A percentile compares a stretch with the other conserved stretches of the same genome.
Conservation (phyloP, 2,888 invertebrate species). For the Netelia inedita region DNA sequence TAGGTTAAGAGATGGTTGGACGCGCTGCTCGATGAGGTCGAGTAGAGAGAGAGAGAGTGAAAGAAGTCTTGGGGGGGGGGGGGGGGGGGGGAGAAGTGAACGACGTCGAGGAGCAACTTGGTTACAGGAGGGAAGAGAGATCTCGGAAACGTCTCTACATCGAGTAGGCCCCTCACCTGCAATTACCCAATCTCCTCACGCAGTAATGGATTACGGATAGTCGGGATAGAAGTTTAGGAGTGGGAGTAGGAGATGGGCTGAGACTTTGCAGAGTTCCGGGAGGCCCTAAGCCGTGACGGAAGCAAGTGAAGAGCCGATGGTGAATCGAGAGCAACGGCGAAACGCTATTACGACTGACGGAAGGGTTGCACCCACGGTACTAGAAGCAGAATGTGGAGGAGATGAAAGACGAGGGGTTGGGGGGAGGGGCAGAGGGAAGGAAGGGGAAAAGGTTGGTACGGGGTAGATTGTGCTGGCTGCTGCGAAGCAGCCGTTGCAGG, state of each 20-base stretch:
- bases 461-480: constrained; percentile 61
- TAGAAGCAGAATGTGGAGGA: constrained; percentile 31
- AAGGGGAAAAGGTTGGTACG: constrained; percentile 32
- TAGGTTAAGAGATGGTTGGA: constrained; percentile 63
- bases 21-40: constrained; percentile 61
- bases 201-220: constrained; percentile 82
- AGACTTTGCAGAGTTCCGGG: constrained; percentile 34
- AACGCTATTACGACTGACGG: constrained; percentile 55
- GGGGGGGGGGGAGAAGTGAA: constrained; percentile 64
- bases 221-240: constrained; percentile 40
- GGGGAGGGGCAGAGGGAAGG: neutral
- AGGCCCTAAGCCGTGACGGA: constrained; percentile 41
- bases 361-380: constrained; percentile 42
- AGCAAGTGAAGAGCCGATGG: constrained; percentile 41
- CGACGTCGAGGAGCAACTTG: constrained; percentile 69
- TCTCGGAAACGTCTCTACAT: constrained; percentile 78
- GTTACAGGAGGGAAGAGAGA: constrained; percentile 50
- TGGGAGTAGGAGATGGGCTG: constrained; percentile 10
- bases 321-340: constrained; percentile 55
- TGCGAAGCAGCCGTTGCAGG: constrained; percentile 77
- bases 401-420: constrained; percentile 24
- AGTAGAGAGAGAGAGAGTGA: constrained; percentile 52
- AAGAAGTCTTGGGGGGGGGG: constrained; percentile 22
- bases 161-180: constrained; percentile 80
- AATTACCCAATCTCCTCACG: constrained; percentile 82